Evolutionary conservation across 2,797 vertebrate genomes (phyloP).

Genomic region (Pagetopsis macropterus): DNA sequence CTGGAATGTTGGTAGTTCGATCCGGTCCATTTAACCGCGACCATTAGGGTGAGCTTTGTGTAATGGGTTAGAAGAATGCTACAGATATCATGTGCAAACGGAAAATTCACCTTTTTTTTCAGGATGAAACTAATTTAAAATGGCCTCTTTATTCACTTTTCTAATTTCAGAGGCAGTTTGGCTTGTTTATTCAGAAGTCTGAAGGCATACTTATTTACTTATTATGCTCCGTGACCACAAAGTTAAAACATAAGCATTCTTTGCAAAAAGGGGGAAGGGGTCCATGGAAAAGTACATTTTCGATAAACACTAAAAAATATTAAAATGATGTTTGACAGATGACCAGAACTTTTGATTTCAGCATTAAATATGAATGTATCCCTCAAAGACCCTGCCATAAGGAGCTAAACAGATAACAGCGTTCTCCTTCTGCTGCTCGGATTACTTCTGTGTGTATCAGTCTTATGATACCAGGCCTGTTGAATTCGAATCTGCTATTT

Average conservation of each 20-base stretch:
- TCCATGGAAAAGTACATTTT: slow-evolving; percentile 3
- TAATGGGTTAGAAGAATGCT: neutral
- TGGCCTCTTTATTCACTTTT: too few species aligned
- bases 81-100: neutral
- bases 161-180: neutral
- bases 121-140: neutral
- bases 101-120: neutral
- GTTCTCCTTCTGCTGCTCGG: neutral
- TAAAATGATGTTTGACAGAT: neutral
- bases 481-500: slow-evolving; percentile 24
- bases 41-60: neutral
- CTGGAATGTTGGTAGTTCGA: neutral
- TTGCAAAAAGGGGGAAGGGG: neutral
- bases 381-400: neutral
- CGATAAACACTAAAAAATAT: neutral
- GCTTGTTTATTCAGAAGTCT: neutral
- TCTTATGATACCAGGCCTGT: neutral
- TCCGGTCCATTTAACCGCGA: neutral
- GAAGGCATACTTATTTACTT: neutral
- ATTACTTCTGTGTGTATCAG: neutral
- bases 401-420: neutral
- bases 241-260: neutral
- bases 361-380: slow-evolving; percentile 2
- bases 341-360: neutral
- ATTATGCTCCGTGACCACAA: neutral